Base-by-base conservation (phyloP, 2,113 vertebrate genomes). In the Phalacrocorax brasilianus region DNA sequence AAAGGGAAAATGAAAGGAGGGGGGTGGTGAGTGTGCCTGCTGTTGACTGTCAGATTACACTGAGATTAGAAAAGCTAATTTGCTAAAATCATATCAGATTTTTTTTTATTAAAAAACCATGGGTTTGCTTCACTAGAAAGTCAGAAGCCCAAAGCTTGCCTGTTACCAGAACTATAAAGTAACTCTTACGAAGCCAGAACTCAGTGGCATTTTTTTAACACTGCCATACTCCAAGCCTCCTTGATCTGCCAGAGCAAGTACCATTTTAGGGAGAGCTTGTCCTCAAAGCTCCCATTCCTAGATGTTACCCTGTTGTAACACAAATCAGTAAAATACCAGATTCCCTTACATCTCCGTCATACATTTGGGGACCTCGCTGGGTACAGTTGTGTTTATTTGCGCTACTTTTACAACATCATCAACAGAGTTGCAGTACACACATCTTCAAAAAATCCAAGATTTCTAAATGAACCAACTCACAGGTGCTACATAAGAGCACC, bases 31-130 rank as follows among this genome's bases (percentile, higher is more conserved):
- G 89, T 30, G 26, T 59, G 17, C 15, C 4, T 66, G 55, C 35
- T 79, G 7, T 40, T 86, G n/a, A 22, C 28, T 71, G 32, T 21
- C 52, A 87, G 71, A 66, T 91, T 73, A 81, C 44, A 61, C 19
- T 72, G 83, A 95, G 49, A 92, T 89, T 86, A 75, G 79, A 85
- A 68, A 95, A 93, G 9, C 28, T 76, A 42, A 77, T 90, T 76
- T 85, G 10, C 45, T 75, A 52, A 38, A 93, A 74, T 62, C 18
- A 65, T 73, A 89, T 44, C 26, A 59, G 33, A 9, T 20, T 52
- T 49, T 83, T 59, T 32, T 10, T 38, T 21, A 88, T 75, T 33
- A 71, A 87, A 92, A 87, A 92, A 38, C 11, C 22, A 15, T 18
- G 61, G 1, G 3, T 66, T 85, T 79, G 4, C 70, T 87, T 95